Percentiles rank a stretch among this genome's conserved stretches.
These are phyloP conservation scores for Oreochromis niloticus DNA, from an alignment of 2,113 vertebrate genomes.

Conservation along the genomic window DNA sequence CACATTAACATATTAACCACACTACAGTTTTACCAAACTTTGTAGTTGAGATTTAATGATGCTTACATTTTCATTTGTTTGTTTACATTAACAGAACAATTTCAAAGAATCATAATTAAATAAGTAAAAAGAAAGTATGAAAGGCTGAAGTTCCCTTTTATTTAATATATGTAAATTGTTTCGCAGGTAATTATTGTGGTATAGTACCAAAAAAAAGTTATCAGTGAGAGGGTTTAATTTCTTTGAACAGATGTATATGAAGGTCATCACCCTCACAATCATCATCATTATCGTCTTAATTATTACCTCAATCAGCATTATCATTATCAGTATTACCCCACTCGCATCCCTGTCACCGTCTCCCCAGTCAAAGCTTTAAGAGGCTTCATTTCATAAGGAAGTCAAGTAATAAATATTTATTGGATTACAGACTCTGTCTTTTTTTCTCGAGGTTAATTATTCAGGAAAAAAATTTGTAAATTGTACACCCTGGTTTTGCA, in stretches of 20 bases:
- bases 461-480: not conserved
- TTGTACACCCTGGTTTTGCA: not conserved
- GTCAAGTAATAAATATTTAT: conserved; percentile 20
- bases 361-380: not conserved
- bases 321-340: conserved; percentile 4
- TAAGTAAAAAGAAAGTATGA: not conserved
- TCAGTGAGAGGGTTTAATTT: not conserved
- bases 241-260: not conserved
- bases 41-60: not conserved
- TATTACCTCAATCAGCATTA: not conserved
- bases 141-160: not conserved
- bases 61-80: not conserved
- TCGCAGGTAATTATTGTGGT: not conserved
- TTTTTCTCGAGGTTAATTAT: not conserved
- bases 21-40: not conserved
- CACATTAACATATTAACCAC: not conserved
- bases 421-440: not conserved
- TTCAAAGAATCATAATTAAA: not conserved
- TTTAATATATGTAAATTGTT: not conserved
- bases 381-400: not conserved
- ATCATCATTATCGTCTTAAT: conserved; percentile 31
- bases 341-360: not conserved
- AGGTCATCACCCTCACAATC: conserved; percentile 26
- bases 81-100: not conserved
- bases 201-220: not conserved